A percentile compares a stretch with the other conserved stretches of the same genome.
phyloP scores from a whole-genome alignment of 2,888 invertebrate genomes.

The Tachina fera region DNA sequence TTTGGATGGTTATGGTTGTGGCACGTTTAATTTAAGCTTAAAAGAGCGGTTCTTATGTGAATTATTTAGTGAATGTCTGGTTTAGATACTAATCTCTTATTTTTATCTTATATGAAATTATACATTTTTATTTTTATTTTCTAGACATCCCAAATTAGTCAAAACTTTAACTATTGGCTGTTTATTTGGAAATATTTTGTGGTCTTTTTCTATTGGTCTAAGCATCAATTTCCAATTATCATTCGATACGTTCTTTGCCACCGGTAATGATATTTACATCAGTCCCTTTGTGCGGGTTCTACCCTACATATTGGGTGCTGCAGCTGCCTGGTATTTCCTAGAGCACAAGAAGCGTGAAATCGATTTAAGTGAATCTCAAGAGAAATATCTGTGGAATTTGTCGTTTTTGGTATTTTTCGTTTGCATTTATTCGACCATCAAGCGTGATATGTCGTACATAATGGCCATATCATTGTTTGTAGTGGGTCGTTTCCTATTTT shows the following conservation, averaged over 20 bases:
- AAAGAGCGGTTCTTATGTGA: too few relatives aligned
- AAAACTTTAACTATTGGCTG: conserved; percentile 74
- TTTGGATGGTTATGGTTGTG: too few relatives aligned
- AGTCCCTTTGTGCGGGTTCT: conserved; percentile 84
- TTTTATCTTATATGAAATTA: not conserved
- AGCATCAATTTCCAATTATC: conserved; percentile 79
- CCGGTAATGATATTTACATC: conserved; percentile 83
- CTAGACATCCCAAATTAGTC: conserved; percentile 77
- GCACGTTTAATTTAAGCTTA: too few relatives aligned
- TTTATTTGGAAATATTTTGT: conserved; percentile 76
- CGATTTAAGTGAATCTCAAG: conserved; percentile 74
- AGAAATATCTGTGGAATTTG: conserved; percentile 80
- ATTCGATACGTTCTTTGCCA: conserved; percentile 81
- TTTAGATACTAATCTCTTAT: too few relatives aligned
- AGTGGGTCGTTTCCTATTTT: conserved; percentile 84
- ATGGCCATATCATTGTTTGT: conserved; percentile 84
- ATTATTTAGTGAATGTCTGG: too few relatives aligned
- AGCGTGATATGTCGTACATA: conserved; percentile 83
- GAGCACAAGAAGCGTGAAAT: conserved; percentile 77
- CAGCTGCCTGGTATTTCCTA: conserved; percentile 83
- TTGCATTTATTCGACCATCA: conserved; percentile 81
- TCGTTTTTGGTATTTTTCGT: conserved; percentile 78
- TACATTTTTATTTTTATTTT: conserved; percentile 4
- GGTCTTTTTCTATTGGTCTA: conserved; percentile 79
- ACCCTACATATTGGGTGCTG: conserved; percentile 84